A percentile compares a stretch with the other conserved stretches of the same genome.
phyloP scores from a whole-genome alignment of 92 coral and sea anemone genomes.

The Paramuricea clavata region DNA sequence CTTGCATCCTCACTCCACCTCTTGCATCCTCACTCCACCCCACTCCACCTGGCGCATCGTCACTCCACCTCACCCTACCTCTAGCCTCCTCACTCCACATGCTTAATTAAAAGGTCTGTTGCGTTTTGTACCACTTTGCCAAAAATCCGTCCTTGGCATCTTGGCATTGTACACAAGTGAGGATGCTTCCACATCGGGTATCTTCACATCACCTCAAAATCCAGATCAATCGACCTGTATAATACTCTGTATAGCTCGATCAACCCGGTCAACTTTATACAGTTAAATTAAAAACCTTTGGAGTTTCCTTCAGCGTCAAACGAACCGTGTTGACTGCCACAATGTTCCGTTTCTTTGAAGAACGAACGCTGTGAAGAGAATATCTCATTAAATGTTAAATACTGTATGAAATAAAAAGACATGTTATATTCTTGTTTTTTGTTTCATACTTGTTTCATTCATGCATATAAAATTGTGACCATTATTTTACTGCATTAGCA shows the following conservation, averaged over 20 bases:
- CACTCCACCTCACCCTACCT: neutral
- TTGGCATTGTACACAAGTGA: no score
- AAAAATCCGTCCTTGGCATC: no score
- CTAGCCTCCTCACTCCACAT: neutral
- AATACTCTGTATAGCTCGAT: no score
- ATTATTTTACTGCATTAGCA: neutral
- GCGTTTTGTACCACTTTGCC: no score
- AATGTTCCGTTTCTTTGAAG: conserved; percentile 34
- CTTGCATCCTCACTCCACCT: neutral
- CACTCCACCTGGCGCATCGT: neutral
- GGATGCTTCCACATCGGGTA: no score
- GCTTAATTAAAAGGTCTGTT: no score
- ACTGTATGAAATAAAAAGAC: neutral
- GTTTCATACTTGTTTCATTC: no score
- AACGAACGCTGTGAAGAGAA: conserved; percentile 27
- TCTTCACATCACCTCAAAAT: no score
- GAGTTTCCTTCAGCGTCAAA: conserved; percentile 69
- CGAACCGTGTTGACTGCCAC: conserved; percentile 46
- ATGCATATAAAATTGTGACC: neutral
- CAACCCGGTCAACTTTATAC: no score
- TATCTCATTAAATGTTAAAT: neutral
- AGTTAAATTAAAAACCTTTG: conserved; percentile 18
- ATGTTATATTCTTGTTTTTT: no score
- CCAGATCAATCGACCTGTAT: no score
- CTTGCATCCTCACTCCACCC: neutral